Conservation (phyloP, 1,140 invertebrate species). For the Ceratoteleas bidentatus region DNA sequence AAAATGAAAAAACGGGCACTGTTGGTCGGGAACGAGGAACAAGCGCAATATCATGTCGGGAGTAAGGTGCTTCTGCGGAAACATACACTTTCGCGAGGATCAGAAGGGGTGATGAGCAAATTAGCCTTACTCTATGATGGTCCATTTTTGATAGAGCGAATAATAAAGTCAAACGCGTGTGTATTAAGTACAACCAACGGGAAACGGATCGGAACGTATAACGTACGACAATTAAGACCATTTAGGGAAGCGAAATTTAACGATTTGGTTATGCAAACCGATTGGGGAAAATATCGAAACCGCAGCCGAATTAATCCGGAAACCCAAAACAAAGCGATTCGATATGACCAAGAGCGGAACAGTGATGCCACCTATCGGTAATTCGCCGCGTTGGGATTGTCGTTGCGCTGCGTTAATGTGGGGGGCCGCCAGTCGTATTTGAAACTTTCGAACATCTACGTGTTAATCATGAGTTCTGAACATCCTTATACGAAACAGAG, state of each 20-base stretch:
- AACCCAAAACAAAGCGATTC: too few relatives aligned
- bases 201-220: not conserved
- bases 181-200: not conserved
- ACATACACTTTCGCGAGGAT: conserved; percentile 1
- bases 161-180: not conserved
- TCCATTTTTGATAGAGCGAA: not conserved
- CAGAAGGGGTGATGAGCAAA: conserved; percentile 6
- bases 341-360: too few relatives aligned
- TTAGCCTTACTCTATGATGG: conserved; percentile 9
- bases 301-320: too few relatives aligned
- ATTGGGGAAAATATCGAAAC: too few relatives aligned
- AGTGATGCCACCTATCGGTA: too few relatives aligned
- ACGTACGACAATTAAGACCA: not conserved
- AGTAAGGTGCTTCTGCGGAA: conserved; percentile 1
- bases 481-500: too few relatives aligned
- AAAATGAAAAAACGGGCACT: not conserved
- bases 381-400: too few relatives aligned
- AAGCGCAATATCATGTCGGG: not conserved
- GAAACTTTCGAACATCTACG: too few relatives aligned
- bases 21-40: not conserved
- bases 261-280: too few relatives aligned
- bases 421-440: too few relatives aligned
- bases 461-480: too few relatives aligned
- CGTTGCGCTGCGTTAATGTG: too few relatives aligned
- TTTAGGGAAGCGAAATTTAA: not conserved